Evolutionary conservation across 2,797 vertebrate genomes (phyloP).

Genomic region (Danio jaintianensis): DNA sequence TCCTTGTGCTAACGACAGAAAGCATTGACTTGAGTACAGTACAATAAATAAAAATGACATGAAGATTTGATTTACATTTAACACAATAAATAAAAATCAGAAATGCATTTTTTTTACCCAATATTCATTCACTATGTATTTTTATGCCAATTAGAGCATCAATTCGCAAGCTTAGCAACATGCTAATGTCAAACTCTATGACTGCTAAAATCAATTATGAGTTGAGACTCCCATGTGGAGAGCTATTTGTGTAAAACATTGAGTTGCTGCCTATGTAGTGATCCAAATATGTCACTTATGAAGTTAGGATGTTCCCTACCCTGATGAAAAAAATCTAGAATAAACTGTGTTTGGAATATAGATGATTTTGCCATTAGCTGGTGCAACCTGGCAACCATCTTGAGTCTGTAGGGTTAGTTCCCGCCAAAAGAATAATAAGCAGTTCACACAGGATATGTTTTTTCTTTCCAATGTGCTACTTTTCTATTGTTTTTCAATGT

Average conservation of each 20-base stretch:
- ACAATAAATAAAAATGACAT: not conserved
- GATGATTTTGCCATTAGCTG: too few relatives aligned
- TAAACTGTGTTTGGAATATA: too few relatives aligned
- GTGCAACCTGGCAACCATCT: too few relatives aligned
- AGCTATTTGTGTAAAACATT: not conserved
- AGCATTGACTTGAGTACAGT: not conserved
- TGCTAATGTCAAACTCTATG: not conserved
- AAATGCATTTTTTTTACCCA: not conserved
- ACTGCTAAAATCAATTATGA: not conserved
- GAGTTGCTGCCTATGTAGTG: constrained; percentile 1
- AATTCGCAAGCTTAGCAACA: not conserved
- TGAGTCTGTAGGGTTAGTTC: too few relatives aligned
- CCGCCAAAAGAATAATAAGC: too few relatives aligned
- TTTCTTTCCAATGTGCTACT: too few relatives aligned
- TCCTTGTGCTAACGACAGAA: not conserved
- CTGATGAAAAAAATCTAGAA: too few relatives aligned
- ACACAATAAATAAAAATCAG: not conserved
- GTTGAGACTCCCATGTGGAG: not conserved
- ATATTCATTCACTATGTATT: not conserved
- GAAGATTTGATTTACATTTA: not conserved
- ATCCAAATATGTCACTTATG: not conserved
- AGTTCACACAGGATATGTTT: too few relatives aligned
- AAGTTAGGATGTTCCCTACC: not conserved
- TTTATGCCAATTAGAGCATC: not conserved
- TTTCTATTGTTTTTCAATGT: too few relatives aligned